Conservation (phyloP, 1,140 invertebrate genomes). For the Drepana arcuata region DNA sequence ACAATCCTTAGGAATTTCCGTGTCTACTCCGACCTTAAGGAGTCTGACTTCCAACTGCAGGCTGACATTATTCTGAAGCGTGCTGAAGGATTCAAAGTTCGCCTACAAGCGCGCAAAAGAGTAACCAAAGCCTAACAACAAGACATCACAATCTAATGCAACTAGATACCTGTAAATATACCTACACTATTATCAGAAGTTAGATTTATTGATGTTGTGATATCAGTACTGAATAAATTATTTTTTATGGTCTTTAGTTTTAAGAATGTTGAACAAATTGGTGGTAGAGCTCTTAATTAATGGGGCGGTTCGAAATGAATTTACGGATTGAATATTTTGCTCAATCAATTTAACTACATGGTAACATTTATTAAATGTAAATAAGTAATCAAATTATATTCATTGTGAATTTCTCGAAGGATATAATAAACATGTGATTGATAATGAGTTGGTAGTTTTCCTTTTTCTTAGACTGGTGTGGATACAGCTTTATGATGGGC, state of each 20-base stretch:
- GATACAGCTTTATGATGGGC: background rate
- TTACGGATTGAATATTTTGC: constrained; percentile 25
- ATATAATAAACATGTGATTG: constrained; percentile 6
- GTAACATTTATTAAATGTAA: constrained; percentile 33
- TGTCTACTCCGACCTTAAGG: constrained; percentile 78
- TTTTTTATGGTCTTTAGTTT: constrained; percentile 27
- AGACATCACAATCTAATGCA: too few species aligned
- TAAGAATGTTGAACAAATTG: constrained; percentile 30
- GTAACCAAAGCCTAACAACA: constrained; percentile 36
- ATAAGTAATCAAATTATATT: constrained; percentile 30
- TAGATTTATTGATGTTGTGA: too few species aligned
- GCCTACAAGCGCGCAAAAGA: constrained; percentile 76
- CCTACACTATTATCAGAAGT: too few species aligned
- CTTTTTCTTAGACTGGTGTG: too few species aligned
- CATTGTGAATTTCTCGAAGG: constrained; percentile 10
- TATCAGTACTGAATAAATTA: constrained; percentile 57
- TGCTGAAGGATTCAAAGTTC: constrained; percentile 84
- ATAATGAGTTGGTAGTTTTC: too few species aligned
- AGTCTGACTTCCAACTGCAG: constrained; percentile 84
- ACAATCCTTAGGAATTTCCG: constrained; percentile 90
- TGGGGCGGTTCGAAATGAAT: constrained; percentile 25
- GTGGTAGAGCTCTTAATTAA: constrained; percentile 36
- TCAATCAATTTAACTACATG: constrained; percentile 29
- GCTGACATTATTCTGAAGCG: constrained; percentile 89
- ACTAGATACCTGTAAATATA: too few species aligned